Percentiles rank a stretch among this genome's conserved stretches.
Evolutionary conservation across 2,113 vertebrate genomes (phyloP).

Genomic region (Podarcis muralis): DNA sequence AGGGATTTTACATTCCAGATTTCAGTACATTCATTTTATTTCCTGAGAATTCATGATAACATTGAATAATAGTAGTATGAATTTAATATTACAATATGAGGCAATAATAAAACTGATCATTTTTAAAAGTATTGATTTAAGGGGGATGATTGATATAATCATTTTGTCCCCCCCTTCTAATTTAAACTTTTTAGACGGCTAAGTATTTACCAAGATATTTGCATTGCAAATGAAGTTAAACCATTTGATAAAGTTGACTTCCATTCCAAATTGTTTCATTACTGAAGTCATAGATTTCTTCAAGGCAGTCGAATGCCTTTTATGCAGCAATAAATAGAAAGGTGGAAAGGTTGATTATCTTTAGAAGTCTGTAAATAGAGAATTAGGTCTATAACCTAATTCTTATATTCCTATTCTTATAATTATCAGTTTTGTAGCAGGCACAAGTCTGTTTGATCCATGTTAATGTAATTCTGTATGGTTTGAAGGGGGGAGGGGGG

Average conservation of each 20-base stretch:
- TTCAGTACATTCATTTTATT: too few species aligned
- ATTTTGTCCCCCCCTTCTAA: not conserved
- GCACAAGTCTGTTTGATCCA: not conserved
- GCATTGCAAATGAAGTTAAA: not conserved
- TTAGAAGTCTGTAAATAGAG: not conserved
- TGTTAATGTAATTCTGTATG: not conserved
- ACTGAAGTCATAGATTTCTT: not conserved
- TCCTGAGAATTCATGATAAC: too few species aligned
- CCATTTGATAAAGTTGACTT: not conserved
- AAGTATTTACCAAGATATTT: not conserved
- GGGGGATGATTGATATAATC: not conserved
- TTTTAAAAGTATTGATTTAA: too few species aligned
- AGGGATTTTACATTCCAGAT: too few species aligned
- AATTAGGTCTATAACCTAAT: not conserved
- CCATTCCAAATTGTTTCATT: not conserved
- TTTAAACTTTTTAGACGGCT: not conserved
- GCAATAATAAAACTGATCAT: too few species aligned
- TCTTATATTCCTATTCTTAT: not conserved
- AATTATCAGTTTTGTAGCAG: not conserved
- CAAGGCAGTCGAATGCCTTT: not conserved
- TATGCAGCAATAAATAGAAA: not conserved
- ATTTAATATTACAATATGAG: too few species aligned
- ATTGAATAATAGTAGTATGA: too few species aligned
- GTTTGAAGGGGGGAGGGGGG: not conserved
- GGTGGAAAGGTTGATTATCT: not conserved